Base-by-base conservation (phyloP, 2,888 invertebrate species). In the Cinara cedri region DNA sequence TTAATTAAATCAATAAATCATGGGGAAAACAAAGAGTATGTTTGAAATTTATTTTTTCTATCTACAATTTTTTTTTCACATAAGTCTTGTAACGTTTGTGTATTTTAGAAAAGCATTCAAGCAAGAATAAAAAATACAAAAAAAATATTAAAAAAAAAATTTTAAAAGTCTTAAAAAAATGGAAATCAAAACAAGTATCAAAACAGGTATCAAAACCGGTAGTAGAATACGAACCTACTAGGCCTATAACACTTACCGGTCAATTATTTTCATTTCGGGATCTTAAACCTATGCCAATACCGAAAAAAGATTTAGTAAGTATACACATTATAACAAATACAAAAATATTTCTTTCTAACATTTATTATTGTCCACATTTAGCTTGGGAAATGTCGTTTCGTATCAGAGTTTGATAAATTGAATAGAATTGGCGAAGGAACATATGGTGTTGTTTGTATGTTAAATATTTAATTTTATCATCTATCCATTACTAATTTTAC, bases 391-490 rank as follows among this genome's bases (percentile, higher is more conserved):
- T 98, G 97, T 85, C 89, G 98, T 82, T 93, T 94, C 86, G 98
- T 98, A 1, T 93, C 95, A 13, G 98, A 98, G 85, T 99, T 98
- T 88, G 97, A 98, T 85, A 98, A 98, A 87, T 86, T 99, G 11
- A 97, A 97, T 86, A 90, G 97, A 82, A 95, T 98, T 83, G 98
- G 98, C 0, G 98, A 98, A 89, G 98, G 98, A 82, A 98, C 98
- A 0, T 99, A 98, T 86, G 98, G 98, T 55, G 95, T 98, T 84
- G 98, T 99, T 62, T 98, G 95, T 95, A 89, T 90, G 93, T 87
- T 14, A 3, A 54, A 63, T 82, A 86, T 14, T 60, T 21, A 24
- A 13, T 13, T 3, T n/a, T 44, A 21, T 21, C 1, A 49, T 68
- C 16, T 4, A 19, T 66, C 26, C 11, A 16, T 14, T 26, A 26